phyloP scores from a whole-genome alignment of 2,797 vertebrate genomes.

The Semotilus atromaculatus region DNA sequence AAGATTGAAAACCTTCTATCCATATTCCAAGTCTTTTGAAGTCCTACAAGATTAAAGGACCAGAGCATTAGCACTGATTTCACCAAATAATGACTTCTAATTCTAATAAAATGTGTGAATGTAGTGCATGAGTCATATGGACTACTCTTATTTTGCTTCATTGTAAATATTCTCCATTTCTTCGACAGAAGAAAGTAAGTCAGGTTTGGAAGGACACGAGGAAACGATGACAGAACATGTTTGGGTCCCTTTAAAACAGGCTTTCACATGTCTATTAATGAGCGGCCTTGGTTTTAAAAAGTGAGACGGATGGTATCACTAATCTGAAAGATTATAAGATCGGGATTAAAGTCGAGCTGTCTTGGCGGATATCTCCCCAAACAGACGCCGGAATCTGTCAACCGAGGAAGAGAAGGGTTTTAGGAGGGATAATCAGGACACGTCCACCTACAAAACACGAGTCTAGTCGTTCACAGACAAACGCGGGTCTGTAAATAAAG shows the following conservation, averaged over 20 bases:
- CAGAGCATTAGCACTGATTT: not conserved
- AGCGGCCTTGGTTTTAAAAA: not conserved
- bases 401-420: constrained; percentile 42
- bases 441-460: constrained; percentile 68
- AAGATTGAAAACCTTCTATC: not conserved
- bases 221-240: not conserved
- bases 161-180: not conserved
- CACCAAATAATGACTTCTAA: not conserved
- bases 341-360: constrained; percentile 39
- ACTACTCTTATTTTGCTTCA: not conserved
- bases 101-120: not conserved
- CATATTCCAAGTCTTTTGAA: not conserved
- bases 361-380: constrained; percentile 48
- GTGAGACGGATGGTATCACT: not conserved
- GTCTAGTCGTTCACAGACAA: constrained; percentile 25
- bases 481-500: constrained; percentile 30
- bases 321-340: constrained; percentile 23
- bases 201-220: not conserved
- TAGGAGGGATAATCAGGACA: constrained; percentile 23
- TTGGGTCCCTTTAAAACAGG: not conserved
- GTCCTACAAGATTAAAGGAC: not conserved
- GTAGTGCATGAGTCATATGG: not conserved
- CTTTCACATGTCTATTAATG: not conserved
- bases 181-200: not conserved
- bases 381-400: constrained; percentile 25